phyloP scores from a whole-genome alignment of 2,797 vertebrate genomes.

The Coluber constrictor region DNA sequence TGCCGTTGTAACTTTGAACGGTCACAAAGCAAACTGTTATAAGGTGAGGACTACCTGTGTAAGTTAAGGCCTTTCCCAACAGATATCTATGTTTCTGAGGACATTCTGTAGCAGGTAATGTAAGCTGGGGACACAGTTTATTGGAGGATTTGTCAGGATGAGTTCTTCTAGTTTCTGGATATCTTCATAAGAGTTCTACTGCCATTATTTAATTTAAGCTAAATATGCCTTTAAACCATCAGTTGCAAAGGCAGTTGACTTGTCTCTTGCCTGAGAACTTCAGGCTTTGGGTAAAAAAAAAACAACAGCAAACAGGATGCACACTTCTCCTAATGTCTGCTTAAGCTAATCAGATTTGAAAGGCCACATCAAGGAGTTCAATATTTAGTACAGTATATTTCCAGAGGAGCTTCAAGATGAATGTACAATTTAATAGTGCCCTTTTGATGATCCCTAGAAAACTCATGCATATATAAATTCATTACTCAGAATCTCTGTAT shows the following conservation, averaged over 20 bases:
- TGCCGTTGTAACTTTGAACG: too few relatives aligned
- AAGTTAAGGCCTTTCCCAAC: background rate
- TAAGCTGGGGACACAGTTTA: background rate
- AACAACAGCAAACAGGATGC: background rate
- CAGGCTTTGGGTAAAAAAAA: background rate
- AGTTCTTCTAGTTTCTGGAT: background rate
- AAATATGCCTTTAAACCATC: background rate
- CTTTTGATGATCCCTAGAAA: constrained; percentile 34
- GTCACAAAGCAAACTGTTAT: too few relatives aligned
- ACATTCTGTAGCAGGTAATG: background rate
- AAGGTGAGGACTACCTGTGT: too few relatives aligned
- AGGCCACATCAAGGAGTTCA: constrained; percentile 4
- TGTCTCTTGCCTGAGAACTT: background rate
- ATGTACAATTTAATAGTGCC: constrained; percentile 33
- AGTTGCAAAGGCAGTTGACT: background rate
- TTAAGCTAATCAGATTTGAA: constrained; percentile 27
- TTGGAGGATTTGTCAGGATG: background rate
- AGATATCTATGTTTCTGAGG: background rate
- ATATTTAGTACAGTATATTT: background rate
- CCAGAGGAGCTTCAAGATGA: constrained; percentile 20
- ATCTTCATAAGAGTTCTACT: background rate
- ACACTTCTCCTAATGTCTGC: background rate
- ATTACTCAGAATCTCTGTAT: constrained; percentile 42
- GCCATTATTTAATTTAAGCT: background rate
- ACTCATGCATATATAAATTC: constrained; percentile 30